These are phyloP conservation scores for Pygmarrhopalites habei DNA, from an alignment of 1,140 invertebrate genomes.

Conservation along the genomic window DNA sequence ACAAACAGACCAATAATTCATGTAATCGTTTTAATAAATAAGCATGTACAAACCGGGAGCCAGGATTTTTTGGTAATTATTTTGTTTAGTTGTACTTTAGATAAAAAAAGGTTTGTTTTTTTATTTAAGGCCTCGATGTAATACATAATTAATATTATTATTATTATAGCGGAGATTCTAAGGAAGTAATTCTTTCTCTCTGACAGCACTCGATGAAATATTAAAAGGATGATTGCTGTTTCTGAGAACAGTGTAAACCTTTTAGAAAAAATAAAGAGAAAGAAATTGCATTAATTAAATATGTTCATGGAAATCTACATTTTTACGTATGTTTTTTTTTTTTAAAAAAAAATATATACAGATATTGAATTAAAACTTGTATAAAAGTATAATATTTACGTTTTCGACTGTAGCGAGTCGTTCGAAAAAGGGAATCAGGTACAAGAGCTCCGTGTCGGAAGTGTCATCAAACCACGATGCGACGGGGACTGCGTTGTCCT, in stretches of 20 bases:
- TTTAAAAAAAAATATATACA: too few species aligned
- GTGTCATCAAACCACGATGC: constrained; percentile 97
- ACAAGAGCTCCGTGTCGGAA: constrained; percentile 86
- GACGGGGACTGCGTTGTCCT: constrained; percentile 72
- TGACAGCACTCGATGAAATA: constrained; percentile 20
- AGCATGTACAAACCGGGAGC: too few species aligned
- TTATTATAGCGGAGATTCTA: constrained; percentile 10
- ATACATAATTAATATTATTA: constrained; percentile 1
- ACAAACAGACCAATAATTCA: too few species aligned
- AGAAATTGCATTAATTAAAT: too few species aligned
- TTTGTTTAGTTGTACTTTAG: background rate
- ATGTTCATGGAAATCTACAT: too few species aligned
- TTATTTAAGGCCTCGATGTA: constrained; percentile 7
- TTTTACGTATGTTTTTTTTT: too few species aligned
- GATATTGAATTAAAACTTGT: too few species aligned
- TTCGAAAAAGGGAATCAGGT: constrained; percentile 93
- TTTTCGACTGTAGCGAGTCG: constrained; percentile 88
- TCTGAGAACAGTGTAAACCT: constrained; percentile 82
- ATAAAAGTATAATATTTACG: too few species aligned
- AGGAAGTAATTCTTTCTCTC: constrained; percentile 12
- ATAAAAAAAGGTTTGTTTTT: constrained; percentile 2
- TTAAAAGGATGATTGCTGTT: constrained; percentile 81
- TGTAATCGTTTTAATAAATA: too few species aligned
- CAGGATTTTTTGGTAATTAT: too few species aligned
- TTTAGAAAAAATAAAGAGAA: too few species aligned